Base-by-base conservation (phyloP, 2,113 vertebrate species). In the Suricata suricatta region DNA sequence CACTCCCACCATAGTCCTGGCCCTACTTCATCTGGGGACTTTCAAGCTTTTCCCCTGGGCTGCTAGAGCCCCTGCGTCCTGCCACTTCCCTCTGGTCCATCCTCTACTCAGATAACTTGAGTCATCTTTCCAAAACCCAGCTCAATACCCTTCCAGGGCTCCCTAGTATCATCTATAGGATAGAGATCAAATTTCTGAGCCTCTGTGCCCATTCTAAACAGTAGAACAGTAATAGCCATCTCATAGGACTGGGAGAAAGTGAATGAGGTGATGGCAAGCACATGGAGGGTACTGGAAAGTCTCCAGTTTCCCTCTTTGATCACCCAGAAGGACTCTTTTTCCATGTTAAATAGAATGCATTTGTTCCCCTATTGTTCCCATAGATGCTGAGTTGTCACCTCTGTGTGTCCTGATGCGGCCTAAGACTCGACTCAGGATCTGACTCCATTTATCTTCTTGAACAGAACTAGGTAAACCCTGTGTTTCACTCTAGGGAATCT, bases 161-260 rank as follows among this genome's bases (percentile, higher is more conserved):
- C 15, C 13, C 54, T 17, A 9, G 2, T n/a, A n/a, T 50, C 85
- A n/a, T 50, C 85, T 52, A 3, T 2, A 7, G 80, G n/a, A 31
- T 0, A 7, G 31, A 71, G 15, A 11, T 38, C 31, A 25, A 90
- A 29, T 44, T 35, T 74, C 76, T 25, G 27, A 29, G 77, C 77
- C 54, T 64, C 33, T 5, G 64, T 14, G 10, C 7, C 66, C 38
- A 60, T 44, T n/a, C 35, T 25, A 19, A 74, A 69, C 29, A 15
- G 29, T 13, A 44, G 16, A 19, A 41, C 0, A 47, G 57, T 9
- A 38, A 25, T 0, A 60, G 33, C 25, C 38, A 35, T 10, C n/a
- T 29, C 2, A 10, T 15, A 29, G 54, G 16, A 1, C 27, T 17
- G 12, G 13, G 47, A 80, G 60, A 33, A 41, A 77, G 52, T 4